These are phyloP conservation scores for Cydia splendana DNA, from an alignment of 1,140 invertebrate genomes.

Conservation along the genomic window DNA sequence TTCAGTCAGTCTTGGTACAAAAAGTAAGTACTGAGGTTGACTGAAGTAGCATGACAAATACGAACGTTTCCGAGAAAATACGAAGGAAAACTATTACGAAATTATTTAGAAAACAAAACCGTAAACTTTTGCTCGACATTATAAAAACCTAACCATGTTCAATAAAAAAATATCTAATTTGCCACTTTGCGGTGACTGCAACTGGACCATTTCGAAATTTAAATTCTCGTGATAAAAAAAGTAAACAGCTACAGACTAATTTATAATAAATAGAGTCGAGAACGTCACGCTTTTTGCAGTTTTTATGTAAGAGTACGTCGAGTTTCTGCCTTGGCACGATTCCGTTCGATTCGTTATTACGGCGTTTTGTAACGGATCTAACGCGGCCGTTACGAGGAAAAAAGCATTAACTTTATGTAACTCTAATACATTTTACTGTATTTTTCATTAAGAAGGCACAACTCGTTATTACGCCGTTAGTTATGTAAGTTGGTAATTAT, in stretches of 20 bases:
- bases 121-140: background rate
- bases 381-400: constrained; percentile 39
- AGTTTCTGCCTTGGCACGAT: constrained; percentile 4
- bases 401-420: constrained; percentile 9
- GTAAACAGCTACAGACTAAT: constrained; percentile 20
- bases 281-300: constrained; percentile 1
- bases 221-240: constrained; percentile 12
- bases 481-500: constrained; percentile 19
- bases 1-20: no score
- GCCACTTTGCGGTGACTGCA: background rate
- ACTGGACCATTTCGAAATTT: background rate
- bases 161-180: background rate
- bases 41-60: no score
- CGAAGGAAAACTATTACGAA: no score
- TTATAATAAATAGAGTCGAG: constrained; percentile 5
- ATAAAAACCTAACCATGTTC: background rate
- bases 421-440: background rate
- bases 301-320: constrained; percentile 26
- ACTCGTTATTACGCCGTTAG: constrained; percentile 18
- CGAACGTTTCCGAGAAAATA: no score
- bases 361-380: constrained; percentile 38
- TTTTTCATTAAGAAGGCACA: background rate
- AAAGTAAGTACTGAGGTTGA: no score
- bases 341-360: constrained; percentile 44
- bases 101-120: no score